Percentiles rank a stretch among this genome's conserved stretches.
Conservation (phyloP, 2,113 vertebrate species). For the Bungarus multicinctus region DNA sequence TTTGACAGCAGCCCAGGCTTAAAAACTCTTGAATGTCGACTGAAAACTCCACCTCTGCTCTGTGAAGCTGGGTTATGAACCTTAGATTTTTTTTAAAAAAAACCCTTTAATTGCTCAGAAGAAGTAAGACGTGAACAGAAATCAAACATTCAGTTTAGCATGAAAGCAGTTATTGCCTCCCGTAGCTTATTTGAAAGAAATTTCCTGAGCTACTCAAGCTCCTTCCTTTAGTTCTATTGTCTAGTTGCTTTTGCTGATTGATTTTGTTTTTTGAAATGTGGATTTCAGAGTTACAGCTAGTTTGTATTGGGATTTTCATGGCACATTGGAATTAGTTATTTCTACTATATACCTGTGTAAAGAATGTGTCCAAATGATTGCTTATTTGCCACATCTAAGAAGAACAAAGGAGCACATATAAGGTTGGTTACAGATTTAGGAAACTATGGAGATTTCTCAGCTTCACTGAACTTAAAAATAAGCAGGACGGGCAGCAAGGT, state of each 20-base stretch:
- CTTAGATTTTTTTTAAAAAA: constrained; percentile 32
- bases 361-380: neutral
- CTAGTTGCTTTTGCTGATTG: neutral
- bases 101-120: constrained; percentile 38
- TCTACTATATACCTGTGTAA: neutral
- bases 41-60: constrained; percentile 42
- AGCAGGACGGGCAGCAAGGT: neutral
- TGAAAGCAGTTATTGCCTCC: neutral
- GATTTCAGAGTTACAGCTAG: neutral
- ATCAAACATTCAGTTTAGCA: constrained; percentile 9
- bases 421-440: neutral
- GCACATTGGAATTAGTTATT: neutral
- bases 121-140: constrained; percentile 24
- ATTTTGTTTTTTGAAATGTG: neutral
- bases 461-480: neutral
- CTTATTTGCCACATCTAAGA: neutral
- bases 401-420: neutral
- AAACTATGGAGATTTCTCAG: neutral
- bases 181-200: neutral
- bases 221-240: constrained; percentile 1
- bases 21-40: constrained; percentile 40
- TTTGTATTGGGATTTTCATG: neutral
- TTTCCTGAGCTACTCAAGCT: accelerated
- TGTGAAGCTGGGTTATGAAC: constrained; percentile 37
- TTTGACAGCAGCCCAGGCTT: constrained; percentile 39